Conservation (phyloP, 2,888 invertebrate genomes). For the Sminthurinus aureus region DNA sequence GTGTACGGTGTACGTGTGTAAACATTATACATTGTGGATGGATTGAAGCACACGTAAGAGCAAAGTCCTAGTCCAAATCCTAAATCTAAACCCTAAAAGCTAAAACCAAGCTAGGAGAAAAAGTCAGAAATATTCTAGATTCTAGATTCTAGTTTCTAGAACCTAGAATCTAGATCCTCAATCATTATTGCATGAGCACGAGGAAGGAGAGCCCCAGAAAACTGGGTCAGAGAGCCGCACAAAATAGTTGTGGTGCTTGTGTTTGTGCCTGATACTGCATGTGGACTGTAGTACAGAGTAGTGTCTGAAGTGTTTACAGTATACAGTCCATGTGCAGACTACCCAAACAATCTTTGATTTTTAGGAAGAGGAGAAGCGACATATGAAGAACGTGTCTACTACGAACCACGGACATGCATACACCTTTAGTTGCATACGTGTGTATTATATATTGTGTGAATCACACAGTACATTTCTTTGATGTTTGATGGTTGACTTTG, state of each 20-base stretch:
- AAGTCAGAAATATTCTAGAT: too few species aligned
- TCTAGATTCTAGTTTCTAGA: too few species aligned
- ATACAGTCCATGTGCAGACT: too few species aligned
- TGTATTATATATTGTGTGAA: too few species aligned
- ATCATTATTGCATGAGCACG: not conserved
- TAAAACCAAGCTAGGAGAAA: not conserved
- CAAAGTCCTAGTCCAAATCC: not conserved
- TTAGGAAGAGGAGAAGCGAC: too few species aligned
- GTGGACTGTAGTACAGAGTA: not conserved
- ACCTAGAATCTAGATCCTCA: not conserved
- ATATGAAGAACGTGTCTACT: not conserved
- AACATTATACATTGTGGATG: too few species aligned
- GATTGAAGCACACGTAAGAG: too few species aligned
- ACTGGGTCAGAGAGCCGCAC: not conserved
- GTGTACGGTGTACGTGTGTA: not conserved
- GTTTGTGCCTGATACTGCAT: not conserved
- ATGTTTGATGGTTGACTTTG: too few species aligned
- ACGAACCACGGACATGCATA: not conserved
- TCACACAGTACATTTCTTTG: too few species aligned
- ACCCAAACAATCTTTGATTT: too few species aligned
- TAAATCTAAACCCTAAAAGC: not conserved
- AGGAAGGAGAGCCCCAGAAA: not conserved
- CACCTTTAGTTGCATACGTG: not conserved
- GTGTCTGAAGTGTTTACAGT: too few species aligned
- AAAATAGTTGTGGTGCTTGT: not conserved